Conservation (phyloP, 2,797 vertebrate species). For the Eurystomus glaucurus region DNA sequence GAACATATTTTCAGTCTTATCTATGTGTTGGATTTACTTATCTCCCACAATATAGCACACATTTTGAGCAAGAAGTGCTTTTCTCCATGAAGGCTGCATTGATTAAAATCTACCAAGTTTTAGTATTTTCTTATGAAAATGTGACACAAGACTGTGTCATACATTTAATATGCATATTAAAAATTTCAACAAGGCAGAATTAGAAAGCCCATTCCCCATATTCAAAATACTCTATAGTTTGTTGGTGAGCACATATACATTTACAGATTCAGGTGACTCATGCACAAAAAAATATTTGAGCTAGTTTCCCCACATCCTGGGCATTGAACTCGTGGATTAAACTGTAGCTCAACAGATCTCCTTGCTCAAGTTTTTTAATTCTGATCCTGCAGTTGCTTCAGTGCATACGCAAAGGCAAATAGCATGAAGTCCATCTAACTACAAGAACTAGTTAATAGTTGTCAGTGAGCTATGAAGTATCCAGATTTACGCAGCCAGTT, state of each 20-base stretch:
- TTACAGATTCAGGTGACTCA: background rate
- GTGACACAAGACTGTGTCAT: background rate
- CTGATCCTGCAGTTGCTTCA: background rate
- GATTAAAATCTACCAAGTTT: background rate
- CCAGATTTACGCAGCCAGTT: background rate
- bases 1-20: background rate
- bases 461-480: background rate
- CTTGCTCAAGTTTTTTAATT: background rate
- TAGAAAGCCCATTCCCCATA: background rate
- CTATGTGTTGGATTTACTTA: background rate
- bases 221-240: background rate
- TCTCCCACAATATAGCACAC: background rate
- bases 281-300: background rate
- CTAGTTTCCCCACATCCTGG: background rate
- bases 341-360: background rate
- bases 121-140: background rate
- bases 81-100: background rate
- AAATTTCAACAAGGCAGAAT: background rate
- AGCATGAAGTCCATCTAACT: background rate
- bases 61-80: background rate
- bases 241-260: background rate
- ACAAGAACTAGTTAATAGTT: background rate
- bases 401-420: background rate
- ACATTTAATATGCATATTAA: background rate
- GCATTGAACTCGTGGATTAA: background rate